phyloP scores from a whole-genome alignment of 2,888 invertebrate species.

The Rhingia rostrata region DNA sequence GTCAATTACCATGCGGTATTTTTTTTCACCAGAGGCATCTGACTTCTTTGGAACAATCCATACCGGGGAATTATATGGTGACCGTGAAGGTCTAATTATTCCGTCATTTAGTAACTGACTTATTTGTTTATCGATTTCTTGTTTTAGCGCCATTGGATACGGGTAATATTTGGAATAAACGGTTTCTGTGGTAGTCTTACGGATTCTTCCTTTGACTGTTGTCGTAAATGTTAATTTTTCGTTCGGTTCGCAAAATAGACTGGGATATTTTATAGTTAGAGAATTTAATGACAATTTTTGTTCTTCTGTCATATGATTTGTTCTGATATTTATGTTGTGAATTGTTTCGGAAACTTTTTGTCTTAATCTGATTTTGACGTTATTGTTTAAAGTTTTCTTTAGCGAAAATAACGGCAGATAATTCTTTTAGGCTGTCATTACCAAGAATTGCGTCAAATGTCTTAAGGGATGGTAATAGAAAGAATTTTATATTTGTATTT shows the following conservation, averaged over 20 bases:
- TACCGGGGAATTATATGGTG: too few relatives aligned
- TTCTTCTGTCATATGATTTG: slow-evolving; percentile 10
- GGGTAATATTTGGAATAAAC: neutral
- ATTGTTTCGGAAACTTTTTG: neutral
- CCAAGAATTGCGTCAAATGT: too few relatives aligned
- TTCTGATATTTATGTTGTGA: neutral
- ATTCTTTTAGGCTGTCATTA: slow-evolving; percentile 24
- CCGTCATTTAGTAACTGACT: slow-evolving; percentile 25
- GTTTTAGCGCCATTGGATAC: slow-evolving; percentile 9
- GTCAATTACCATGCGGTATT: slow-evolving; percentile 42
- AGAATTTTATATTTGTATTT: too few relatives aligned
- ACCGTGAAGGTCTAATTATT: too few relatives aligned
- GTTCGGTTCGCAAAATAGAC: slow-evolving; percentile 34
- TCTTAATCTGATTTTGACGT: neutral
- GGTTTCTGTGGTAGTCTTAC: slow-evolving; percentile 20
- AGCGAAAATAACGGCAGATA: slow-evolving; percentile 38
- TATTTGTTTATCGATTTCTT: slow-evolving; percentile 33
- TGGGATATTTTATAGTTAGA: slow-evolving; percentile 9
- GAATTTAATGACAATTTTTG: slow-evolving; percentile 30
- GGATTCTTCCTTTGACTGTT: slow-evolving; percentile 39
- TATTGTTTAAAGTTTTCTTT: slow-evolving; percentile 32
- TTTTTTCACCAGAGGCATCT: slow-evolving; percentile 38
- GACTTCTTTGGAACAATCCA: neutral
- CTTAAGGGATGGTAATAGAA: too few relatives aligned
- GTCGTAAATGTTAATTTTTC: slow-evolving; percentile 34